Evolutionary conservation across 2,113 vertebrate species (phyloP).

Genomic region (Balaeniceps rex): DNA sequence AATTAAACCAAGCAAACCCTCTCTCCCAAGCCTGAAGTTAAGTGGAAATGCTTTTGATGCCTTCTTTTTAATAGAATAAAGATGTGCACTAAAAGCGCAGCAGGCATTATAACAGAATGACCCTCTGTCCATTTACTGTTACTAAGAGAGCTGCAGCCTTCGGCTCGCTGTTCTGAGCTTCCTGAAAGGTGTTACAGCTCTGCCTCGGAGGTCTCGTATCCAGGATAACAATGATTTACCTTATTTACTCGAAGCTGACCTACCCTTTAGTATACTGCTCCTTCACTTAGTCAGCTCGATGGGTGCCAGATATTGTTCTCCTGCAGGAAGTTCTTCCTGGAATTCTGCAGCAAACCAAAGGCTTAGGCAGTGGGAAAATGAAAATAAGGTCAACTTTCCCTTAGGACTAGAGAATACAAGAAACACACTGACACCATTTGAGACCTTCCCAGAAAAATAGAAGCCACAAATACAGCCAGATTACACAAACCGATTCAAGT

Average conservation of each 20-base stretch:
- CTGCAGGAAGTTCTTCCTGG: constrained; percentile 74
- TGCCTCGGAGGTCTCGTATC: constrained; percentile 63
- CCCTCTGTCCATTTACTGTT: not conserved
- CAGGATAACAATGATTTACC: constrained; percentile 61
- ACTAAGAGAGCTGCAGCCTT: constrained; percentile 21
- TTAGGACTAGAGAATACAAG: constrained; percentile 60
- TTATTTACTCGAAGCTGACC: constrained; percentile 63
- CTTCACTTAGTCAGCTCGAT: constrained; percentile 66
- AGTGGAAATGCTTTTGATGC: not conserved
- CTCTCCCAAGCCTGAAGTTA: not conserved
- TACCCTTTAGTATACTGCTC: constrained; percentile 61
- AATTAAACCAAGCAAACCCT: not conserved
- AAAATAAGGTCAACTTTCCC: constrained; percentile 73
- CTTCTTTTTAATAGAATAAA: constrained; percentile 21
- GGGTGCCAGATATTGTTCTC: constrained; percentile 71
- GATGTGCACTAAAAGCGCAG: not conserved
- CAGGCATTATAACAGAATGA: not conserved
- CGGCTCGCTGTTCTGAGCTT: constrained; percentile 43
- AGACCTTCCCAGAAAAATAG: constrained; percentile 59
- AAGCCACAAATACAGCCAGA: constrained; percentile 41
- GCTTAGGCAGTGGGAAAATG: constrained; percentile 67
- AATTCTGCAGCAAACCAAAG: constrained; percentile 68
- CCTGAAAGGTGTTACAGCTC: constrained; percentile 68
- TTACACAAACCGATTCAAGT: constrained; percentile 36
- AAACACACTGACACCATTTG: constrained; percentile 49